Base-by-base conservation (phyloP, 2,888 invertebrate species). In the Tinea semifulvella region DNA sequence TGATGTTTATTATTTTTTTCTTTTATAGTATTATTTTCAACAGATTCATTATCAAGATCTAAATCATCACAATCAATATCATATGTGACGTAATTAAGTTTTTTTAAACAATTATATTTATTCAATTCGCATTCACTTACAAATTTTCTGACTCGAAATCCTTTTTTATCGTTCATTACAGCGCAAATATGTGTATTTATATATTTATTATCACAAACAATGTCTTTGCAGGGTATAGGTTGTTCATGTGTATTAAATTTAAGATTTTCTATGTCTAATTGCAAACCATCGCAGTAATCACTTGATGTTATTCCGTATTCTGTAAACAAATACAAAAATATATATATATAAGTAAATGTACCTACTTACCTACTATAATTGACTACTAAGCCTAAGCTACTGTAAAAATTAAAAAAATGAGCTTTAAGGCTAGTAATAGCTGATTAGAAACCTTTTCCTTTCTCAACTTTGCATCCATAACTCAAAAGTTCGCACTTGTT, bases 401-500 rank as follows among this genome's bases (percentile, higher is more conserved):
- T n/a, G n/a, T n/a, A n/a, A n/a, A n/a, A n/a, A n/a, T n/a, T n/a
- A n/a, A n/a, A n/a, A n/a, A n/a, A n/a, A n/a, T n/a, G n/a, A n/a
- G n/a, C n/a, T n/a, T n/a, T n/a, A n/a, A n/a, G n/a, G n/a, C n/a
- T n/a, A n/a, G n/a, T n/a, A n/a, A n/a, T n/a, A n/a, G n/a, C n/a
- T n/a, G n/a, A n/a, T n/a, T n/a, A n/a, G n/a, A n/a, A n/a, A 72
- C 72, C 63, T 46, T 60, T 46, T 2, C 52, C 49, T 3, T 57
- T 54, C 1, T 55, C 52, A 7, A 61, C 65, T 16, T 49, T 46
- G 48, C 77, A 77, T 0, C 69, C 71, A 50, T 60, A 66, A 42
- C 60, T 58, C 17, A 70, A 42, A 25, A 77, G 50, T 6, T 60
- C 55, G 48, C 77, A 77, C 51, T 69, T 68, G 43, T 61, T 68